These are phyloP conservation scores for Hycleus cichorii DNA, from an alignment of 1,140 invertebrate species.

Conservation along the genomic window DNA sequence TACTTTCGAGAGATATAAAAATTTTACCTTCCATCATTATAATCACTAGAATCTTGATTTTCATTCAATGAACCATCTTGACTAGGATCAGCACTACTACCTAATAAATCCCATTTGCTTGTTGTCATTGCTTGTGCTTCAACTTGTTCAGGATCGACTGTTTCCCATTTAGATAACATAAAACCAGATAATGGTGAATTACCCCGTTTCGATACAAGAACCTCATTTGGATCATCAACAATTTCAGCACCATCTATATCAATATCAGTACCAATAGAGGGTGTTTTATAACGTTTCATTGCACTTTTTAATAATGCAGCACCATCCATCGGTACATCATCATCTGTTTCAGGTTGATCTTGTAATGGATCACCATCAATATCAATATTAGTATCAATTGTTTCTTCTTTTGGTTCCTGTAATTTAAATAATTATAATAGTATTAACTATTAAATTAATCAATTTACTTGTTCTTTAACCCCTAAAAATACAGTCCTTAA, in stretches of 20 bases:
- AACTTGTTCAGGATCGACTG: slow-evolving; percentile 78
- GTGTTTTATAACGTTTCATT: slow-evolving; percentile 45
- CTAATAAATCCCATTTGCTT: slow-evolving; percentile 72
- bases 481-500: slow-evolving; percentile 80
- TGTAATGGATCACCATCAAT: slow-evolving; percentile 63
- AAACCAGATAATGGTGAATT: slow-evolving; percentile 50
- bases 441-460: no score
- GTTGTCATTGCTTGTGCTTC: slow-evolving; percentile 85
- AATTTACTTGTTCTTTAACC: slow-evolving; percentile 23
- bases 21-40: slow-evolving; percentile 32
- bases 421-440: not conserved
- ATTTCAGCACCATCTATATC: slow-evolving; percentile 37
- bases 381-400: slow-evolving; percentile 45
- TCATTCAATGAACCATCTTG: slow-evolving; percentile 49
- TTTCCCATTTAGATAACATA: slow-evolving; percentile 93
- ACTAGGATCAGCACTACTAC: slow-evolving; percentile 38
- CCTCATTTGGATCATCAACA: slow-evolving; percentile 34
- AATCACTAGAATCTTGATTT: slow-evolving; percentile 35
- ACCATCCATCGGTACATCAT: slow-evolving; percentile 74
- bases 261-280: slow-evolving; percentile 26
- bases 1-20: no score
- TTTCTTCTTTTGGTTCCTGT: slow-evolving; percentile 22
- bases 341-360: slow-evolving; percentile 44
- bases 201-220: not conserved
- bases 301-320: slow-evolving; percentile 67